Base-by-base conservation (phyloP, 2,113 vertebrate species). In the Naja naja region DNA sequence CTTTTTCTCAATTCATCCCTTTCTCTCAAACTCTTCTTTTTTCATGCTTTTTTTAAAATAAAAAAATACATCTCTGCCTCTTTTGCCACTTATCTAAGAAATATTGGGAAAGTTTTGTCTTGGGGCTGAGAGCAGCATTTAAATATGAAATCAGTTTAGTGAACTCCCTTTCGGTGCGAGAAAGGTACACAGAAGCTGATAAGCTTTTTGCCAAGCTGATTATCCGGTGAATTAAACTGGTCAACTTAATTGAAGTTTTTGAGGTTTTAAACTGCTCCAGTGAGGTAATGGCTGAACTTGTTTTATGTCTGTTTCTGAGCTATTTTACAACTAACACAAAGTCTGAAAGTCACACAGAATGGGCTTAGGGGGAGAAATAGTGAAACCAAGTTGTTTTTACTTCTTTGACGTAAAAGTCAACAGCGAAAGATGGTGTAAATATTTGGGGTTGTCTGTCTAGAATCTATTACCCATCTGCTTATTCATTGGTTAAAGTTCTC, bases 371-470 rank as follows among this genome's bases (percentile, higher is more conserved):
- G n/a, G 16, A 47, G 8, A n/a, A 20, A 16, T 20, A 74, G 27
- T 47, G 52, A 81, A 92, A 89, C n/a, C 58, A 74, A 34, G 25
- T 34, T 49, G 34, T 54, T 81, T 43, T 54, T 45, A 55, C 16
- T 27, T 55, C 7, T 89, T 64, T 81, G 39, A 92, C 25, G 5
- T 18, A 49, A 86, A 11, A 34, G 54, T 90, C 88, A 93, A 60
- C 55, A 85, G 1, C 1, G 58, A 34, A 85, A 92, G 54, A 12
- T 49, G 30, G 14, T 90, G 55, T 52, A 86, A 90, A 90, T 87
- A 93, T 93, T 90, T 93, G 45, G 22, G 69, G 30, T 27, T 90
- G 45, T 60, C 92, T 93, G 54, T 8, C 74, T 90, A 56, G 30
- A 93, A 53, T 86, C 54, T 89, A 87, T 60, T 89, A 45, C n/a